Base-by-base conservation (phyloP, 2,113 vertebrate species). In the Oostethus manadensis region DNA sequence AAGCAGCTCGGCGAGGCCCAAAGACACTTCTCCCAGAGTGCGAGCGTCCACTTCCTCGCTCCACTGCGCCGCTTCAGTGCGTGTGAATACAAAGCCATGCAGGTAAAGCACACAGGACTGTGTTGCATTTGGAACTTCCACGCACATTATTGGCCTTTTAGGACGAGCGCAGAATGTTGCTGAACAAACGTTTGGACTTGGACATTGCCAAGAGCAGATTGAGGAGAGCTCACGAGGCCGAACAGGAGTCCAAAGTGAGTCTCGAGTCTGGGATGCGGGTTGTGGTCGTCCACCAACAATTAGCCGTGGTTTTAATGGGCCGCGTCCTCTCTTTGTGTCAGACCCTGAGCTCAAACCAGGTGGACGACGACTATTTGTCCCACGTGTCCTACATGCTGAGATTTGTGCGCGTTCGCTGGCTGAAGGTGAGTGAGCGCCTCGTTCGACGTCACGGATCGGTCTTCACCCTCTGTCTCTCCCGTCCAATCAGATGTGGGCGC, bases 31-130 rank as follows among this genome's bases (percentile, higher is more conserved):
- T 88, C 93, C 84, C 93, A 96, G 77, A 93, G 92, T 49, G 85
- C 92, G 68, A 90, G 90, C 68, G 93, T 96, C 86, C 94, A 94
- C 84, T 96, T 96, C 76, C 92, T 98, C 61, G 90, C 88, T 60
- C 94, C 95, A 22, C 81, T 98, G 76, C 91, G 89, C 81, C 93
- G 92, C 73, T 98, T 96, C 74, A 91, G 93, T 66, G 93, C 94
- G 80, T 92, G 90, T 54, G 92, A 98, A 76, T 95, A 93, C 79
- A 92, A 86, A 90, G 89, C 89, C 76, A 93, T 97, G 76, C 88
- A 92, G 90, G 94, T 97, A 72, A 42, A 42, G 2, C 10, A 10
- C 1, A 46, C 9, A 45, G 6, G 7, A 1, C 29, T 33, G 38
- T 42, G 38, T 42, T 33, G 8, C 7, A 33, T 3, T 33, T 33